Conservation (phyloP, 2,888 invertebrate genomes). For the Rhimphoctona megacephalus region DNA sequence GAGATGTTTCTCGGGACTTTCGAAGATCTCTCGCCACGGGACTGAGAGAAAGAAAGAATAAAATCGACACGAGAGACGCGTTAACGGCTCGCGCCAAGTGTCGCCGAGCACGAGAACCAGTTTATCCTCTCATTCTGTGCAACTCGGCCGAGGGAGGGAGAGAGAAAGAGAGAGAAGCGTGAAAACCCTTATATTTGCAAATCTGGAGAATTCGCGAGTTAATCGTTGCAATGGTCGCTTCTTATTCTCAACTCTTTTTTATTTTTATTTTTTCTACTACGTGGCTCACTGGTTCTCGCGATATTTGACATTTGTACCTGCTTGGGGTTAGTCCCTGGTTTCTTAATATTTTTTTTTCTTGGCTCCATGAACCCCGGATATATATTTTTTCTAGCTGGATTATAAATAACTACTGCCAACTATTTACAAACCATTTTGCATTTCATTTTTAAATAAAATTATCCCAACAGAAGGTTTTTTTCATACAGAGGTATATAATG, state of each 20-base stretch:
- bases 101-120: slow-evolving; percentile 68
- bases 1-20: slow-evolving; percentile 27
- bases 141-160: slow-evolving; percentile 25
- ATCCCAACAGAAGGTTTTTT: slow-evolving; percentile 24
- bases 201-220: slow-evolving; percentile 79
- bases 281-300: slow-evolving; percentile 44
- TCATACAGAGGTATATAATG: slow-evolving; percentile 64
- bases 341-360: background rate
- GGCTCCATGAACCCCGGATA: background rate
- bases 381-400: slow-evolving; percentile 6
- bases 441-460: slow-evolving; percentile 36
- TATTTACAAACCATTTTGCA: slow-evolving; percentile 41
- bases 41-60: slow-evolving; percentile 39
- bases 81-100: slow-evolving; percentile 70
- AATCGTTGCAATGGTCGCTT: slow-evolving; percentile 73
- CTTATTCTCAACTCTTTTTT: slow-evolving; percentile 44
- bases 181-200: slow-evolving; percentile 79
- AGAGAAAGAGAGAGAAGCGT: slow-evolving; percentile 27
- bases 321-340: slow-evolving; percentile 22
- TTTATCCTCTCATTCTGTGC: slow-evolving; percentile 62
- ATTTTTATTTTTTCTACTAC: slow-evolving; percentile 45
- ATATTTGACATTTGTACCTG: slow-evolving; percentile 42
- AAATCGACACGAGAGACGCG: slow-evolving; percentile 64
- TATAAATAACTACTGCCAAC: background rate
- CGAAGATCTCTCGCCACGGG: slow-evolving; percentile 16